phyloP scores from a whole-genome alignment of 1,140 invertebrate genomes.

The Triops longicaudatus region DNA sequence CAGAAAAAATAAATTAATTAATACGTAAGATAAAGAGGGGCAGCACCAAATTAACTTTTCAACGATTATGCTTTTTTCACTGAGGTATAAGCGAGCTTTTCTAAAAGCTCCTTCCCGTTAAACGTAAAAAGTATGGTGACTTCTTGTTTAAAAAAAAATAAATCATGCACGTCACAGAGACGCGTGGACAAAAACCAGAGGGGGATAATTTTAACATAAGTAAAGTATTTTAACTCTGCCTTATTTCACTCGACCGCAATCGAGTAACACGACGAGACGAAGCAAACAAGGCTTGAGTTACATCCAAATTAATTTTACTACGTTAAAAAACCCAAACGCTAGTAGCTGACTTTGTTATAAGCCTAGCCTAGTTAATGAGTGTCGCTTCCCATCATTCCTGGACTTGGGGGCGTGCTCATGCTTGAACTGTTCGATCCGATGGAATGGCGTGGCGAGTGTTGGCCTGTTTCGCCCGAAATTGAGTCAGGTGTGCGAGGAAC shows the following conservation, averaged over 20 bases:
- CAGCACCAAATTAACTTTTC: not conserved
- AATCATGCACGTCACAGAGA: not conserved
- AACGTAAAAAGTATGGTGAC: not conserved
- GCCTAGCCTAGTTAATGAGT: not conserved
- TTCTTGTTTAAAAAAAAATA: not conserved
- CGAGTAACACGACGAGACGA: not conserved
- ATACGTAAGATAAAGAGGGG: constrained; percentile 1
- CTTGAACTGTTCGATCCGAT: constrained; percentile 73
- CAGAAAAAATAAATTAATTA: not conserved
- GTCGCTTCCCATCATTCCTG: constrained; percentile 36
- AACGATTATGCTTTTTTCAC: constrained; percentile 15
- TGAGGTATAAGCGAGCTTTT: not conserved
- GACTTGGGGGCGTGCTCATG: constrained; percentile 64
- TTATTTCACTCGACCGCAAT: not conserved
- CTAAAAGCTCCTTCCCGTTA: not conserved
- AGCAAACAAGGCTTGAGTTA: not conserved
- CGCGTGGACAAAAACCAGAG: not conserved
- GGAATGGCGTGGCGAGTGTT: constrained; percentile 58
- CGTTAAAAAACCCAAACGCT: not conserved
- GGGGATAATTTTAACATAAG: not conserved
- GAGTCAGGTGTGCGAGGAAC: constrained; percentile 24
- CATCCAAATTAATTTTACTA: no score
- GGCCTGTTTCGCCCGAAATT: constrained; percentile 20
- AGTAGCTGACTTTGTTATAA: not conserved
- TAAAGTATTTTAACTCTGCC: not conserved